Conservation (phyloP, 30 jellyfish, hydroid and myxozoan genomes). For the Turritopsis dohrnii region DNA sequence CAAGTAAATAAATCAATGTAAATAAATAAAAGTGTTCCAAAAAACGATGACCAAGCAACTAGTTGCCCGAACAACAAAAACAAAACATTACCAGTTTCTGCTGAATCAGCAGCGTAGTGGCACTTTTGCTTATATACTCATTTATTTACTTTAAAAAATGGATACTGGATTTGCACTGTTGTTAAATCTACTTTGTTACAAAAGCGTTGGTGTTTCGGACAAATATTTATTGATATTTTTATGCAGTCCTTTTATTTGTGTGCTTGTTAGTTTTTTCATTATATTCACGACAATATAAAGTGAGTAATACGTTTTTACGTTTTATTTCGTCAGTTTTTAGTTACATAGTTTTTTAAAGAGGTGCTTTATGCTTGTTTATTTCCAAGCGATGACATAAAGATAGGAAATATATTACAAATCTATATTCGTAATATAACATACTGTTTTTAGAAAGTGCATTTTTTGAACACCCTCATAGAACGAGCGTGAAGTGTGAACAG, state of each 20-base stretch:
- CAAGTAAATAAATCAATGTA: too few species aligned
- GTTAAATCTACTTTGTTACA: not conserved
- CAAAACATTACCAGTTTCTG: too few species aligned
- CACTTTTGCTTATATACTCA: too few species aligned
- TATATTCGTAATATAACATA: not conserved
- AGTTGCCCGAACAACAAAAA: too few species aligned
- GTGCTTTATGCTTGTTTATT: not conserved
- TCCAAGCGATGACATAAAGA: not conserved
- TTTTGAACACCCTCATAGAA: not conserved
- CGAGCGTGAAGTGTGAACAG: too few species aligned
- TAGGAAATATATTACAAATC: not conserved
- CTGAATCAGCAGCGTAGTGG: too few species aligned
- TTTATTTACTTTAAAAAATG: too few species aligned
- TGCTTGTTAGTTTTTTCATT: not conserved
- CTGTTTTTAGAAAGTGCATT: not conserved
- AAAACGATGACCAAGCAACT: too few species aligned
- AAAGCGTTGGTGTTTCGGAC: not conserved
- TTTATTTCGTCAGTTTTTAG: not conserved
- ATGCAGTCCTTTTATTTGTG: not conserved
- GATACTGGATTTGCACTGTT: too few species aligned
- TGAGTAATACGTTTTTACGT: not conserved
- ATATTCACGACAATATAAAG: not conserved
- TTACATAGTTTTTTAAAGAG: not conserved
- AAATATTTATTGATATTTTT: too few species aligned
- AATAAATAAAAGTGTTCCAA: too few species aligned